A percentile compares a stretch with the other conserved stretches of the same genome.
Evolutionary conservation across 2,797 vertebrate genomes (phyloP).

Genomic region (Leontocebus nigricollis): DNA sequence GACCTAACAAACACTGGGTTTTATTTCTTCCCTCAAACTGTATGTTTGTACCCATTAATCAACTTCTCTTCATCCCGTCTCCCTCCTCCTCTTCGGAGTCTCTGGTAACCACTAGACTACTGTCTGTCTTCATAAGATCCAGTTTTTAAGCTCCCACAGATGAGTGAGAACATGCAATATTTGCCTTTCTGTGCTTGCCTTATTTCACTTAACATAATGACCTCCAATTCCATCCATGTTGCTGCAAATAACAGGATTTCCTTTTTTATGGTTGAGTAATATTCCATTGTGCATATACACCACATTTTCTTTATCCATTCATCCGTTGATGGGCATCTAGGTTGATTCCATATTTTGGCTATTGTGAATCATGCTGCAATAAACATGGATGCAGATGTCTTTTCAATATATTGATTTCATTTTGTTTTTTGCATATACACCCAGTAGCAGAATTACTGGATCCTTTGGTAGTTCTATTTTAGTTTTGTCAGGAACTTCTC

Average conservation of each 20-base stretch:
- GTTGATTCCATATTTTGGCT: background rate
- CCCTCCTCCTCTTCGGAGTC: background rate
- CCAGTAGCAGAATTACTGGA: background rate
- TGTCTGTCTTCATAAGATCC: background rate
- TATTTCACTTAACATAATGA: background rate
- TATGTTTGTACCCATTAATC: background rate
- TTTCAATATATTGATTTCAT: background rate
- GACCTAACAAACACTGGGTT: background rate
- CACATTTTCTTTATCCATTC: background rate
- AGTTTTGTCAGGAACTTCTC: background rate
- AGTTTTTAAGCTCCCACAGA: background rate
- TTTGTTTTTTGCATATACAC: background rate
- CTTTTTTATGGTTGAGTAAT: background rate
- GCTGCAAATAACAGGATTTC: background rate
- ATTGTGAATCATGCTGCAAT: background rate
- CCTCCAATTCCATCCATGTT: background rate
- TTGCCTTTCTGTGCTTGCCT: background rate
- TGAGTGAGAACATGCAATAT: background rate
- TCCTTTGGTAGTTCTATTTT: background rate
- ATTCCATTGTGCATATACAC: background rate
- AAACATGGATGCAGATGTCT: background rate
- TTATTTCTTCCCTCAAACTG: background rate
- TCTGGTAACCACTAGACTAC: background rate
- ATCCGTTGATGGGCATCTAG: background rate
- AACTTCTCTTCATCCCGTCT: background rate